Evolutionary conservation across 1,140 invertebrate genomes (phyloP).

Genomic region (Heliothis subflexa): DNA sequence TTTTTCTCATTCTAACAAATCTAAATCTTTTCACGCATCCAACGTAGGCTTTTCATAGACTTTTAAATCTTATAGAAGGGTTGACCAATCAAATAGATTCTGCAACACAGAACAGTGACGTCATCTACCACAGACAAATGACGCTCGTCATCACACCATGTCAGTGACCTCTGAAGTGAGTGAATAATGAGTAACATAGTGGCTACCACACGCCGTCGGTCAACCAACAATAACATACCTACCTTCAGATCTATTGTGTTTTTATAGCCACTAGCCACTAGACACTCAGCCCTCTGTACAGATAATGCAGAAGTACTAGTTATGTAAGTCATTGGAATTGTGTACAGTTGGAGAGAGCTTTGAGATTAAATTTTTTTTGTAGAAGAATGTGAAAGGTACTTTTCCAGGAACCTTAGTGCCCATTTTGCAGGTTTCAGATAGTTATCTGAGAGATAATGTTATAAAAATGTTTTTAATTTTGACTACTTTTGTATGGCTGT

Average conservation of each 20-base stretch:
- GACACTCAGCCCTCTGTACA: neutral
- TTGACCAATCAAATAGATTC: neutral
- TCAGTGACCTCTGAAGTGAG: neutral
- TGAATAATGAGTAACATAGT: conserved; percentile 9
- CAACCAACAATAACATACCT: conserved; percentile 35
- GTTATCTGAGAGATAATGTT: too few relatives aligned
- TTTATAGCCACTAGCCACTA: neutral
- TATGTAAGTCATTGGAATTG: neutral
- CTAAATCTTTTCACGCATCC: too few relatives aligned
- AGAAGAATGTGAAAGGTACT: too few relatives aligned
- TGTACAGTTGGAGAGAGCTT: neutral
- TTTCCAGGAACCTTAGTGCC: too few relatives aligned
- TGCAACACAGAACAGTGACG: neutral
- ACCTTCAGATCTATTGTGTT: conserved; percentile 31
- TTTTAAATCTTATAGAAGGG: too few relatives aligned
- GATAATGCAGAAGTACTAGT: conserved; percentile 8
- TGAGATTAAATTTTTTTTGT: too few relatives aligned
- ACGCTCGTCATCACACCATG: neutral
- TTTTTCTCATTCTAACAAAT: too few relatives aligned
- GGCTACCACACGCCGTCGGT: neutral
- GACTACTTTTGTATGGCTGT: too few relatives aligned
- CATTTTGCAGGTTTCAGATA: too few relatives aligned
- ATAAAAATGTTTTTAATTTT: too few relatives aligned
- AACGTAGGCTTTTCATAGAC: too few relatives aligned
- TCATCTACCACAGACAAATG: conserved; percentile 6